Evolutionary conservation across 2,888 invertebrate genomes (phyloP), one percentile per base, ranked within the genome.

Genomic region (Capitulum mitella): DNA sequence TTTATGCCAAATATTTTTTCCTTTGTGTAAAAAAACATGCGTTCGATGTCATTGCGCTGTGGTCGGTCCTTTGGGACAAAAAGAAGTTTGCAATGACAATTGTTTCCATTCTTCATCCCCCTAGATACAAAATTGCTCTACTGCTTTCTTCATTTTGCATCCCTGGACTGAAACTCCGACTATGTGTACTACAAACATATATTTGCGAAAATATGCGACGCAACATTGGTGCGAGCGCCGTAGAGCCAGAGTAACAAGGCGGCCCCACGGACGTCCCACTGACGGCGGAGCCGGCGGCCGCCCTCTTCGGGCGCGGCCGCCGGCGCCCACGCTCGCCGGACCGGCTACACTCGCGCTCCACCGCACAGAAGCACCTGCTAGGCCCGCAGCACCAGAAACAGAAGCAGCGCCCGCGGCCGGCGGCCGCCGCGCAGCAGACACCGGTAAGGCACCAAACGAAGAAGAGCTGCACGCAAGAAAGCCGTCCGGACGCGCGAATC

Each of bases 151-250:
- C 46, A 46, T 14, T 14, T 46, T 46, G 10, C 46, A 46, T 14
- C 46, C 6, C 46, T 14, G 14, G 46, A 46, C 46, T 10, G 22
- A 51, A 51, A 51, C 51, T 19, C 51, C 19, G 3, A 3, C 19
- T 14, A 54, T 26, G 32, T 70, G 70, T 70, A 37, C 70, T 70
- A 70, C 70, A 70, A 70, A 70, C 70, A 70, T 70, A 70, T 70
- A 70, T 70, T 37, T 70, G 70, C 70, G 70, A 70, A 70, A 70
- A 70, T 37, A 70, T 70, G 16, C 54, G 54, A 54, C 54, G 54
- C 26, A 54, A 54, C 54, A 37, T 5, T 61, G 61, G 61, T 10
- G 51, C 10, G 51, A 3, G 12, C 22, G 22, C 51, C 51, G 51
- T 51, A 22, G 10, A 22, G 16, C 51, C 19, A 19, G 3, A 3